Evolutionary conservation across 2,797 vertebrate species (phyloP), one percentile per base, ranked within the genome.

Genomic region (Huso huso): DNA sequence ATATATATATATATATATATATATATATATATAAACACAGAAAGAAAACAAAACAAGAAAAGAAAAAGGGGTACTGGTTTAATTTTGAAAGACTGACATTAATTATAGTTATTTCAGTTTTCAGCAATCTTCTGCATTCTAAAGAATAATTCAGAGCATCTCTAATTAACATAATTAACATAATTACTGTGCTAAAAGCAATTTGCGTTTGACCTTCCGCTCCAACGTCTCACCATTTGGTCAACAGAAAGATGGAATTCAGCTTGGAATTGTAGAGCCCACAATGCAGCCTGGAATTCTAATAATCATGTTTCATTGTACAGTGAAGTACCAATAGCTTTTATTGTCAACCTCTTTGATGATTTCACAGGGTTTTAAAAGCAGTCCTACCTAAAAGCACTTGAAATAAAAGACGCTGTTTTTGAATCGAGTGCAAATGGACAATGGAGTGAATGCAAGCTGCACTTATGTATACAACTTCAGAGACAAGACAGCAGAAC

Each of bases 271-370:
- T 66, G 55, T 8, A n/a, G 49, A 10, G 53, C 7, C 50, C 58
- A 13, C 4, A 60, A 60, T 37, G 61, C 15, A 7, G 61, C 10
- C 37, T 51, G 50, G 62, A 62, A 62, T 62, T 15, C 48, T 62
- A 23, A 23, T 68, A 62, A 68, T 62, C 59, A 68, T 62, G 60
- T 55, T 18, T 62, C 52, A 68, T 68, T 68, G 62, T 59, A 10
- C 7, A 51, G 23, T 50, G 10, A 37, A 53, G 59, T 65, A 37
- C 52, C 59, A 48, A 10, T 37, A 12, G 48, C 60, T 66, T 70
- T 70, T 64, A 63, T 65, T 23, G 48, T 18, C 7, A 48, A 55
- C 55, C 66, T 60, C 62, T 62, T 62, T 61, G 66, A 70, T 63
- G 69, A 64, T 53, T 10, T 23, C 10, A 49, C 65, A 62, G 60